Evolutionary conservation across 2,888 invertebrate species (phyloP).

Genomic region (Drosophila anomelani): DNA sequence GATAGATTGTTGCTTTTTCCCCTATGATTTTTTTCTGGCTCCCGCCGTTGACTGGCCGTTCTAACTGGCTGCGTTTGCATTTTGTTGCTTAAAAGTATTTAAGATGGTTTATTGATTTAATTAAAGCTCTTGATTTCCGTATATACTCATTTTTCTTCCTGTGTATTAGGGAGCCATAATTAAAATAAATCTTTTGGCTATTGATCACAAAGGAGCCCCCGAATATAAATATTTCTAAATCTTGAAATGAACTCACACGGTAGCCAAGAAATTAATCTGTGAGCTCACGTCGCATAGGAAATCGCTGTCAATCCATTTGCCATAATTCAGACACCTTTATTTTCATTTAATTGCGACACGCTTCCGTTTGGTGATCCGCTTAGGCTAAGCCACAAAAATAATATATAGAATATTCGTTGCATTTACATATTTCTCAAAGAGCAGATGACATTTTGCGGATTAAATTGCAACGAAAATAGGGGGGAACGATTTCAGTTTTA

Average conservation of each 20-base stretch:
- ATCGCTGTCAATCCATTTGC: constrained; percentile 59
- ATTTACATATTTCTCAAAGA: constrained; percentile 16
- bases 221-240: constrained; percentile 34
- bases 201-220: constrained; percentile 35
- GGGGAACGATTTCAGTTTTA: constrained; percentile 50
- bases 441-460: constrained; percentile 55
- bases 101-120: constrained; percentile 68
- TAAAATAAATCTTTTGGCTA: constrained; percentile 59
- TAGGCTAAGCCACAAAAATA: constrained; percentile 32
- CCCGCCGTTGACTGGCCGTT: constrained; percentile 19
- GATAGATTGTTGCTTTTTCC: constrained; percentile 28
- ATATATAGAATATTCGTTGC: not conserved
- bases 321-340: constrained; percentile 62
- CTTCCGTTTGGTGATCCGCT: constrained; percentile 72
- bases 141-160: constrained; percentile 54
- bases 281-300: constrained; percentile 66
- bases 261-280: constrained; percentile 49
- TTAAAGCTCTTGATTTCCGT: constrained; percentile 74
- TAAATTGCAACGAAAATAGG: constrained; percentile 14
- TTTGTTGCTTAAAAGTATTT: constrained; percentile 46
- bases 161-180: constrained; percentile 51
- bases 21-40: constrained; percentile 14
- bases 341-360: constrained; percentile 49
- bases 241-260: constrained; percentile 58
- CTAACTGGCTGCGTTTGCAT: constrained; percentile 21